Evolutionary conservation across 2,888 invertebrate genomes (phyloP), one percentile per base, ranked within the genome.

Genomic region (Nemotelus nigrinus): DNA sequence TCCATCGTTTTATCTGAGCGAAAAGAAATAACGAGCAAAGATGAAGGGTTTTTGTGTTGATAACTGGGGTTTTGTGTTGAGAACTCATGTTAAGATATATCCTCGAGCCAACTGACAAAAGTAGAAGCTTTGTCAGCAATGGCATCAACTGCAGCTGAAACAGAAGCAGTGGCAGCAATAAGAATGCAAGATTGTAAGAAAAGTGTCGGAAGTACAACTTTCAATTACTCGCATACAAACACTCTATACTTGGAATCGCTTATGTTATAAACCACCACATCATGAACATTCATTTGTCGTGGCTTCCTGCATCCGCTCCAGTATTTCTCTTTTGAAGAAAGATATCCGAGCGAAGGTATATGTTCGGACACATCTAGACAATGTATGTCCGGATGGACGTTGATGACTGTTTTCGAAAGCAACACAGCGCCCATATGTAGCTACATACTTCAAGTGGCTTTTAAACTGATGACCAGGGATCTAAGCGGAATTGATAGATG

Each of bases 391-490:
- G 25, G 25, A 25, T 53, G 53, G 53, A 8, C 7, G 53, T 53
- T 8, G 53, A 8, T 10, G 57, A 25, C n/a, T 10, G 25, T 53
- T 6, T 6, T 53, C 7, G 2, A 25, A 57, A 25, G 25, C 25
- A 25, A 57, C n/a, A 57, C 25, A 57, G 3, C 25, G 25, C 25
- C 25, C 57, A 41, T 41, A 25, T 60, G 3, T 7, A 7, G 7
- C 41, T 41, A 39, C 5, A n/a, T 65, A 47, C 65, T 65, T 39
- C 65, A 65, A 65, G 65, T 65, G 65, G 45, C 65, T 65, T 65
- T 65, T 65, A 65, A 65, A 65, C 47, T 65, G 65, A 65, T 65
- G 2, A 47, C 65, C 65, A 65, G 47, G 47, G 65, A 65, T 65
- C 45, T 65, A 47, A 65, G 47, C 44, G 43, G 65, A 65, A 65